Percentiles rank a stretch among this genome's conserved stretches.
Conservation (phyloP, 2,888 invertebrate genomes). For the Myathropa florea region DNA sequence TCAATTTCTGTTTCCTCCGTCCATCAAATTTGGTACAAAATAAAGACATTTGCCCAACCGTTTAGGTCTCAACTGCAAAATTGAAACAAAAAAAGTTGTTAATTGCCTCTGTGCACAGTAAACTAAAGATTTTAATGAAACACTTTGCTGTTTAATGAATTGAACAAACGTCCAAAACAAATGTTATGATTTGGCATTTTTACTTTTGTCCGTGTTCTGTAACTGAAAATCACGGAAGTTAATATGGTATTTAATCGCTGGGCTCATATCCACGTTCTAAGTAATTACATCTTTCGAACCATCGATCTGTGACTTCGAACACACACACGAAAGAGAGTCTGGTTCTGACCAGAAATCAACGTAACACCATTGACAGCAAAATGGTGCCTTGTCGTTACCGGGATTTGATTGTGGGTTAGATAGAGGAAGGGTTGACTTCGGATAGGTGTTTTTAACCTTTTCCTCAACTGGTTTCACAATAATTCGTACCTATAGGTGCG, state of each 20-base stretch:
- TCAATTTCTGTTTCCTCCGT: neutral
- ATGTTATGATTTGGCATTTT: slow-evolving; percentile 1
- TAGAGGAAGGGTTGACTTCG: neutral
- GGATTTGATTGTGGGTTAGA: neutral
- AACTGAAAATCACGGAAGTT: slow-evolving; percentile 46
- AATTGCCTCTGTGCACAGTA: slow-evolving; percentile 12
- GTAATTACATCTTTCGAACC: slow-evolving; percentile 41
- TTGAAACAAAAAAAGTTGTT: slow-evolving; percentile 18
- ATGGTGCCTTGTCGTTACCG: neutral
- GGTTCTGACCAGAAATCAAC: neutral
- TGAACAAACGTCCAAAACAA: slow-evolving; percentile 11
- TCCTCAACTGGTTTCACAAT: neutral
- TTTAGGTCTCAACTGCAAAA: neutral
- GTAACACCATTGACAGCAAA: neutral
- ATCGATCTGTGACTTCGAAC: slow-evolving; percentile 34
- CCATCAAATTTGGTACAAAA: neutral
- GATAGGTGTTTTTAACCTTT: neutral
- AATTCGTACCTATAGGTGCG: neutral
- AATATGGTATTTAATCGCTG: slow-evolving; percentile 7
- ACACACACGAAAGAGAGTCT: neutral
- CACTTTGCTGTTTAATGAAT: slow-evolving; percentile 50
- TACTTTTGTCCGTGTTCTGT: neutral
- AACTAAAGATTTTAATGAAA: slow-evolving; percentile 16
- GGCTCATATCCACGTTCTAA: neutral
- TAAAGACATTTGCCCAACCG: slow-evolving; percentile 17